A percentile compares a stretch with the other conserved stretches of the same genome.
Evolutionary conservation across 2,113 vertebrate genomes (phyloP).

Genomic region (Chlorodrepanis virens): DNA sequence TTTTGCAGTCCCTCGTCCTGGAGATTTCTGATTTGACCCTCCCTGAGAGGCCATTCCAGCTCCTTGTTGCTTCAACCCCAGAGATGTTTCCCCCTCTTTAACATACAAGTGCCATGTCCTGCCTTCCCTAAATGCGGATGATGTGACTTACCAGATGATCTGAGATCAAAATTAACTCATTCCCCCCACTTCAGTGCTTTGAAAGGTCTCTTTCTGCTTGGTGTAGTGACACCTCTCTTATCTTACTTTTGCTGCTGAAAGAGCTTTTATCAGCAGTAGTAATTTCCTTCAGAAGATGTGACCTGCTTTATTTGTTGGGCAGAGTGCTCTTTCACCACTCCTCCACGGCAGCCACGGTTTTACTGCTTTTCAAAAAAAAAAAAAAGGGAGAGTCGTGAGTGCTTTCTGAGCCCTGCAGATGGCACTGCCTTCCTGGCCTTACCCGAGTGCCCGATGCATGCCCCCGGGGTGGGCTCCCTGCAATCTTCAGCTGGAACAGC

Average conservation of each 20-base stretch:
- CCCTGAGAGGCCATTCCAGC: not conserved
- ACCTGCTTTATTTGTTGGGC: not conserved
- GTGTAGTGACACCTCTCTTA: not conserved
- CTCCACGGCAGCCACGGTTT: not conserved
- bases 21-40: not conserved
- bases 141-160: not conserved
- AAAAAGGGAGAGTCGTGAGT: not conserved
- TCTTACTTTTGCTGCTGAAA: not conserved
- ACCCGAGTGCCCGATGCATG: accelerated
- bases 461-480: not conserved
- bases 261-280: not conserved
- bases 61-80: accelerated
- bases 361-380: not conserved
- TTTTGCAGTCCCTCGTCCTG: not conserved
- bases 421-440: constrained; percentile 10
- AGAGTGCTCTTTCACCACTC: not conserved
- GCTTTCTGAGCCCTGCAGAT: not conserved
- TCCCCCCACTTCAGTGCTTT: not conserved
- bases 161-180: not conserved
- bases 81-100: not conserved
- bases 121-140: not conserved
- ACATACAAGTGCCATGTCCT: not conserved
- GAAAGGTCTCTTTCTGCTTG: not conserved
- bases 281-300: not conserved
- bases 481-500: not conserved